Percentiles rank a stretch among this genome's conserved stretches.
Evolutionary conservation across 2,797 vertebrate species (phyloP).

Genomic region (Pithecia hirsuta): DNA sequence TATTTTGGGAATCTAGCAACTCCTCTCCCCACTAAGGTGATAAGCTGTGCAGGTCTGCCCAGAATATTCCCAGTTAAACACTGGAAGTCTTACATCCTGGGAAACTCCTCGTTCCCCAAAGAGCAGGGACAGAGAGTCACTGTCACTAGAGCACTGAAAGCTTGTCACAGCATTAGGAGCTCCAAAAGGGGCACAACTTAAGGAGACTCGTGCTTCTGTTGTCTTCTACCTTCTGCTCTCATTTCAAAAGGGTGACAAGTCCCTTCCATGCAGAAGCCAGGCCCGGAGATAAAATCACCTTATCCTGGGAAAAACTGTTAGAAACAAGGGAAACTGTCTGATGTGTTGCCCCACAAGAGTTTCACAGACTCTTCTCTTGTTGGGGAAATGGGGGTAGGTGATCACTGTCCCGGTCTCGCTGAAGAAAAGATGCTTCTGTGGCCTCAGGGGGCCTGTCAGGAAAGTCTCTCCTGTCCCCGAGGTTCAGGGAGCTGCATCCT

Average conservation of each 20-base stretch:
- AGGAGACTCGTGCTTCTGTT: not conserved
- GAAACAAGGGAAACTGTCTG: not conserved
- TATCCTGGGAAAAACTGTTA: not conserved
- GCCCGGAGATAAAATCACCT: not conserved
- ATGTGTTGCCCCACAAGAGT: not conserved
- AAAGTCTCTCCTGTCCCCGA: not conserved
- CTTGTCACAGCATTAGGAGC: not conserved
- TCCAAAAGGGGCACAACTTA: not conserved
- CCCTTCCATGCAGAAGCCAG: not conserved
- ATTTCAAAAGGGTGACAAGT: not conserved
- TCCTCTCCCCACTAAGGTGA: not conserved
- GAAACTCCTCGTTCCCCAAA: not conserved
- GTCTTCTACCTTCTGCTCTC: not conserved
- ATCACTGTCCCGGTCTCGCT: not conserved
- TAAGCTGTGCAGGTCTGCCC: not conserved
- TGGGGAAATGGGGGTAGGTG: not conserved
- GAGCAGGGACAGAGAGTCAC: not conserved
- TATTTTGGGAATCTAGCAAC: not conserved
- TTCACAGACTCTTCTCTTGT: not conserved
- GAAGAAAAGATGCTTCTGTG: not conserved
- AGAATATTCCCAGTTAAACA: not conserved
- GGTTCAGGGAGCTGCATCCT: not conserved
- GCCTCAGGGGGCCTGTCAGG: not conserved
- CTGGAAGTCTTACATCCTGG: not conserved
- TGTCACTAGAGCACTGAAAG: not conserved